Evolutionary conservation across 2,797 vertebrate genomes (phyloP), one percentile per base, ranked within the genome.

Genomic region (Steatocranus sp.): DNA sequence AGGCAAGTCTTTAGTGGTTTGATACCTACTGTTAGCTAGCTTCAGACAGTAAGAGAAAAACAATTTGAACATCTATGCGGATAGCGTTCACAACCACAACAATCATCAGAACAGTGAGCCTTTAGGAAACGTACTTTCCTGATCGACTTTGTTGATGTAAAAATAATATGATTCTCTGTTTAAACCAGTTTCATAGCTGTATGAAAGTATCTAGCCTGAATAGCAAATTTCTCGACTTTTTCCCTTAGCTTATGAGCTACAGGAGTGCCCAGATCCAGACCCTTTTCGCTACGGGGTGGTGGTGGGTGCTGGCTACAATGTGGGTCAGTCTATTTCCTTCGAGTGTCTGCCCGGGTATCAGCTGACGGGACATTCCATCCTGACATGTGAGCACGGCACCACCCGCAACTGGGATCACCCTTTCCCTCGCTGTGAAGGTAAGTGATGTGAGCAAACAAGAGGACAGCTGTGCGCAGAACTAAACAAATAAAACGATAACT

Each of bases 251-350:
- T 96, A 99, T 11, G 98, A 99, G 92, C 97, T 99, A 8, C 98
- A 99, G 88, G 98, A 99, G 18, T 99, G 99, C 63, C 98, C 97
- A 0, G 98, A 99, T 90, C 98, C 99, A 1, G 98, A 99, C 74
- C 98, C 98, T 6, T 99, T 99, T 92, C 97, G 91, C 7, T 97
- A 97, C 1, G 99, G 99, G 0, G 96, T 98, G 5, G 98, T 99
- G 12, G 96, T 98, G 75, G 99, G 98, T 17, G 98, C 98, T 0
- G 99, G 98, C 18, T 99, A 95, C 94, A 99, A 98, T 1, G 99
- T 99, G 3, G 99, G 99, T 54, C 98, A 99, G 86, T 99, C 99
- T 34, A 98, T 99, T 93, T 99, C 99, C 56, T 99, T 99, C 0
- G 98, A 99, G 92, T 99, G 99, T 85, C 95, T 97, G 54, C 97